These are phyloP conservation scores for Disparrhopalites patrizii DNA, from an alignment of 2,888 invertebrate genomes.

Conservation along the genomic window DNA sequence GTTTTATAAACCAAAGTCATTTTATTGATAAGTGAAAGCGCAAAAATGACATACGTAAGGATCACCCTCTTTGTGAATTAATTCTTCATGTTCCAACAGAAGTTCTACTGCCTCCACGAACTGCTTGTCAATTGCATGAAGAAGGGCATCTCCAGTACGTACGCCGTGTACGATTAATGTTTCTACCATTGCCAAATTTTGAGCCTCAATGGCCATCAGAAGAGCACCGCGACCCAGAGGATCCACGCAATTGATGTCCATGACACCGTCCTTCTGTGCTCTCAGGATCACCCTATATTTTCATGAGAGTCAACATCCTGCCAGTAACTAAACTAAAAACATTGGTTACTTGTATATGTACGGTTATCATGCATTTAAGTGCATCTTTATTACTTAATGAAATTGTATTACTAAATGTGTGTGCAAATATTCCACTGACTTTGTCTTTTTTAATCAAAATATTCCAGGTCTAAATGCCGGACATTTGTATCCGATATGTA, in stretches of 20 bases:
- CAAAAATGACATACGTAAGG: conserved; percentile 66
- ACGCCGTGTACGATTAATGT: conserved; percentile 76
- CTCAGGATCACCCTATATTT: conserved; percentile 61
- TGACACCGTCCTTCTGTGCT: conserved; percentile 51
- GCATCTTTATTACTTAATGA: too few species aligned
- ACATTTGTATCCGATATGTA: too few species aligned
- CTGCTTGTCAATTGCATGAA: conserved; percentile 96
- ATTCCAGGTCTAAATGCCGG: too few species aligned
- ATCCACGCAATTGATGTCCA: conserved; percentile 93
- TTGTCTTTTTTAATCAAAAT: too few species aligned
- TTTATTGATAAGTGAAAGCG: background rate
- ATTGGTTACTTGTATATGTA: too few species aligned
- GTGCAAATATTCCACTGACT: too few species aligned
- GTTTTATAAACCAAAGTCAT: too few species aligned
- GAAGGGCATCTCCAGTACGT: conserved; percentile 68
- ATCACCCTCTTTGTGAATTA: conserved; percentile 67
- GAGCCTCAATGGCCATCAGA: conserved; percentile 94
- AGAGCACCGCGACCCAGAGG: conserved; percentile 89
- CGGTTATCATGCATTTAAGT: too few species aligned
- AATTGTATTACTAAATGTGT: too few species aligned
- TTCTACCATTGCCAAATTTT: conserved; percentile 88
- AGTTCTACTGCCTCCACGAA: conserved; percentile 97
- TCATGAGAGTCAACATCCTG: too few species aligned
- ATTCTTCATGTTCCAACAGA: conserved; percentile 84
- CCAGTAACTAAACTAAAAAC: too few species aligned